Percentiles rank a stretch among this genome's conserved stretches.
Evolutionary conservation across 2,888 invertebrate species (phyloP).

Genomic region (Clostera curtula): DNA sequence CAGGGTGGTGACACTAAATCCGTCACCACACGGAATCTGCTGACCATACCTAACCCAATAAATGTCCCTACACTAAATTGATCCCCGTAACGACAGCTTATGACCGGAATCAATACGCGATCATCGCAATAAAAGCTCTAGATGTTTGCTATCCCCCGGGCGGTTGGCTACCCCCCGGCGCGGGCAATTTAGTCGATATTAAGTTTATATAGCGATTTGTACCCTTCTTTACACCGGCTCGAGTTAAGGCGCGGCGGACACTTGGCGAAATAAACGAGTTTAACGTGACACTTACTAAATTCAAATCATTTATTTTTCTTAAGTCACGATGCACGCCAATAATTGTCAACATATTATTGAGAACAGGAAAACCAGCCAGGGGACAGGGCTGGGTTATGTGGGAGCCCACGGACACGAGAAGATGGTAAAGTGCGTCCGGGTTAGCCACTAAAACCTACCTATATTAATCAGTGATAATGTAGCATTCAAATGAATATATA

Average conservation of each 20-base stretch:
- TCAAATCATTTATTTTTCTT: too few species aligned
- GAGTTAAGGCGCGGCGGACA: slow-evolving; percentile 18
- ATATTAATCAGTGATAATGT: too few species aligned
- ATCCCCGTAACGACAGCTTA: slow-evolving; percentile 48
- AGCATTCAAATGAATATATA: too few species aligned
- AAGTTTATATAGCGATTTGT: slow-evolving; percentile 71
- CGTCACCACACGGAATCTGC: too few species aligned
- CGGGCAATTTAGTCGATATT: slow-evolving; percentile 65
- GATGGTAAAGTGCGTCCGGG: too few species aligned
- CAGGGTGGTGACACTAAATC: too few species aligned
- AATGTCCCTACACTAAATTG: slow-evolving; percentile 29
- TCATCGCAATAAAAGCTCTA: slow-evolving; percentile 60
- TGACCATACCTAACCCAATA: background rate
- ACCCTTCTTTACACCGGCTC: slow-evolving; percentile 60
- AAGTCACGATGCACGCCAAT: too few species aligned
- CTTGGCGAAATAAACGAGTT: slow-evolving; percentile 5
- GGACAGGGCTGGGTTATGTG: too few species aligned
- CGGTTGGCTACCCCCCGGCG: slow-evolving; percentile 28
- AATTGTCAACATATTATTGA: too few species aligned
- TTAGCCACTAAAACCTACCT: too few species aligned
- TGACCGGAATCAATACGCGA: slow-evolving; percentile 64
- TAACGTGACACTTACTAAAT: background rate
- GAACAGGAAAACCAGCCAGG: too few species aligned
- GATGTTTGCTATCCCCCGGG: slow-evolving; percentile 42
- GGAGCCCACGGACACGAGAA: too few species aligned